A percentile compares a stretch with the other conserved stretches of the same genome.
Conservation (phyloP, 2,113 vertebrate species). For the Cavia aperea region DNA sequence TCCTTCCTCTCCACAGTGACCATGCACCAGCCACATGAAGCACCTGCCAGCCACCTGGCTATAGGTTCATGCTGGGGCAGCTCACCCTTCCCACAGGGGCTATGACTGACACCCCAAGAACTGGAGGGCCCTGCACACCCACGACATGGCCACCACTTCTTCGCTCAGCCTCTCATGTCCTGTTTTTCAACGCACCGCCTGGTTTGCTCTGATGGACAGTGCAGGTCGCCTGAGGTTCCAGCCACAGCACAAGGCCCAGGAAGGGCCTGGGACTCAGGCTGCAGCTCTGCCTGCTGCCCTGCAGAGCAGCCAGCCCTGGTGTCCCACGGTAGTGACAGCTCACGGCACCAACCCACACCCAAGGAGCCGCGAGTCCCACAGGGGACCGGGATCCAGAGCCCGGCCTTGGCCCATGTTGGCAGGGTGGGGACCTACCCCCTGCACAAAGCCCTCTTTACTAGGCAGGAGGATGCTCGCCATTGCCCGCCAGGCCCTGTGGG, state of each 20-base stretch:
- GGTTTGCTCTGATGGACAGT: fast-evolving
- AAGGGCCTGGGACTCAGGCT: neutral
- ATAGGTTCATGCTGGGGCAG: fast-evolving
- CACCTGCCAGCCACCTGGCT: neutral
- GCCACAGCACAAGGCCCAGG: fast-evolving
- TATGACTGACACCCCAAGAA: fast-evolving
- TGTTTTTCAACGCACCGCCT: fast-evolving
- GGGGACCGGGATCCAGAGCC: neutral
- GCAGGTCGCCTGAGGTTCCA: no score
- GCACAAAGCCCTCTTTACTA: conserved; percentile 18
- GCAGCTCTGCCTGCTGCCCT: neutral
- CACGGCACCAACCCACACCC: fast-evolving
- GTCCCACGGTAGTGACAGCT: fast-evolving
- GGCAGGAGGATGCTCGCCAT: neutral
- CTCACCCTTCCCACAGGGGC: neutral
- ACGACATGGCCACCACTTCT: fast-evolving
- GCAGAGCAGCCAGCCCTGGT: fast-evolving
- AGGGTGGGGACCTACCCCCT: neutral
- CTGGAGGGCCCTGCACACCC: neutral
- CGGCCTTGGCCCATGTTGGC: neutral
- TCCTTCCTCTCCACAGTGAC: neutral
- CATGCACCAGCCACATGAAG: fast-evolving
- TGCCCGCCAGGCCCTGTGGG: neutral
- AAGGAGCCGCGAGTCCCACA: fast-evolving
- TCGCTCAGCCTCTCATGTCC: fast-evolving